Percentiles rank a stretch among this genome's conserved stretches.
These are phyloP conservation scores for Artibeus lituratus DNA, from an alignment of 2,797 vertebrate genomes.

Conservation along the genomic window DNA sequence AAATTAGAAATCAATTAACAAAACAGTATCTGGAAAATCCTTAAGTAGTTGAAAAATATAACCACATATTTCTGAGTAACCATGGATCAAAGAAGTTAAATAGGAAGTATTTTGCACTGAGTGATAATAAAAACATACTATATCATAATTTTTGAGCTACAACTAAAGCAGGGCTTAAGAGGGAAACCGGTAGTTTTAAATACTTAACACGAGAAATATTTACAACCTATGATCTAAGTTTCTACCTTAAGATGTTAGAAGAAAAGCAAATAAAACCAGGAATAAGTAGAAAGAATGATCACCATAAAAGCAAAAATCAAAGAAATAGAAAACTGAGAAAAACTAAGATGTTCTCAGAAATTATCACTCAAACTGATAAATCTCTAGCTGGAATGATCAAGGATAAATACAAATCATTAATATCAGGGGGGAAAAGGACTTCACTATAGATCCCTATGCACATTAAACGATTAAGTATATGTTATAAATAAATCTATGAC, in stretches of 20 bases:
- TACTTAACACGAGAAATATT: neutral
- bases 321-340: neutral
- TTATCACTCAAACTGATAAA: neutral
- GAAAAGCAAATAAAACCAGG: neutral
- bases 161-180: neutral
- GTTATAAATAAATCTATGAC: neutral
- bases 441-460: neutral
- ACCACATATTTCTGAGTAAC: neutral
- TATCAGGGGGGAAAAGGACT: neutral
- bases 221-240: neutral
- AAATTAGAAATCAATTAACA: neutral
- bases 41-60: slow-evolving; percentile 25
- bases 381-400: neutral
- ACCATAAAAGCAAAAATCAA: slow-evolving; percentile 16
- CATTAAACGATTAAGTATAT: neutral
- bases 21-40: neutral
- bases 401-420: neutral
- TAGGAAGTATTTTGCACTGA: neutral
- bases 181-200: neutral
- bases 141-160: neutral
- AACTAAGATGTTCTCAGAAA: neutral
- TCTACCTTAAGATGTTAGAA: neutral
- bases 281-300: neutral
- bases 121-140: neutral
- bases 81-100: neutral